Conservation (phyloP, 1,140 invertebrate species). For the Drosophila mojavensis region DNA sequence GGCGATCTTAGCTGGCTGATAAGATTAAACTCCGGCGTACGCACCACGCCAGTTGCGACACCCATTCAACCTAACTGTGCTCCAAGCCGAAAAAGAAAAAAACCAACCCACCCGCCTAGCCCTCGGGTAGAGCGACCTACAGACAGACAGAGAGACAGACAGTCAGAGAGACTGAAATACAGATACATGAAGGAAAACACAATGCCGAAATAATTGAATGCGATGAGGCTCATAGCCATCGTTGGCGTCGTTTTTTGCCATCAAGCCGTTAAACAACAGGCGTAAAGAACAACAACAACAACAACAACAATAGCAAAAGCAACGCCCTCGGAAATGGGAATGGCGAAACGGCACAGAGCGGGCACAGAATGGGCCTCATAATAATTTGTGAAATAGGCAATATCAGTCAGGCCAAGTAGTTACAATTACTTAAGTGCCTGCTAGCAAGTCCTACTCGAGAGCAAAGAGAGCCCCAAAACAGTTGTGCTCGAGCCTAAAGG, state of each 20-base stretch:
- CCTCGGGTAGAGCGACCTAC: slow-evolving; percentile 5
- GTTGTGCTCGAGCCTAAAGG: slow-evolving; percentile 9
- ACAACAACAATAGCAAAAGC: slow-evolving; percentile 43
- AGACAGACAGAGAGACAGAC: slow-evolving; percentile 3
- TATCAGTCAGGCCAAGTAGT: slow-evolving; percentile 79
- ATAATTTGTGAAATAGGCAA: slow-evolving; percentile 82
- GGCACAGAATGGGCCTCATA: slow-evolving; percentile 71
- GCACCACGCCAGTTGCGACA: slow-evolving; percentile 50
- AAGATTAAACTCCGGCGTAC: slow-evolving; percentile 78
- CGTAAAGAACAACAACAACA: slow-evolving; percentile 59
- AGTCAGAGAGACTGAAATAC: slow-evolving; percentile 33
- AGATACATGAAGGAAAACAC: slow-evolving; percentile 52
- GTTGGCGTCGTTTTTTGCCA: slow-evolving; percentile 74
- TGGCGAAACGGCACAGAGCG: slow-evolving; percentile 16
- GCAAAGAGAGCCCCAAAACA: slow-evolving; percentile 11
- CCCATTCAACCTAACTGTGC: slow-evolving; percentile 40
- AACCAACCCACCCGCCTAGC: slow-evolving; percentile 10
- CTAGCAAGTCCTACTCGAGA: slow-evolving; percentile 37
- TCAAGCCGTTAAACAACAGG: slow-evolving; percentile 82
- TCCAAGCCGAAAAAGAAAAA: background rate
- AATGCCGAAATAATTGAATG: slow-evolving; percentile 82
- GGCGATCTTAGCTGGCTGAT: slow-evolving; percentile 70
- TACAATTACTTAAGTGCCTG: slow-evolving; percentile 81
- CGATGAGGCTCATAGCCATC: slow-evolving; percentile 77
- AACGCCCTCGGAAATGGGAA: slow-evolving; percentile 28